These are phyloP conservation scores for Manis javanica DNA, from an alignment of 2,797 vertebrate species.

Conservation along the genomic window DNA sequence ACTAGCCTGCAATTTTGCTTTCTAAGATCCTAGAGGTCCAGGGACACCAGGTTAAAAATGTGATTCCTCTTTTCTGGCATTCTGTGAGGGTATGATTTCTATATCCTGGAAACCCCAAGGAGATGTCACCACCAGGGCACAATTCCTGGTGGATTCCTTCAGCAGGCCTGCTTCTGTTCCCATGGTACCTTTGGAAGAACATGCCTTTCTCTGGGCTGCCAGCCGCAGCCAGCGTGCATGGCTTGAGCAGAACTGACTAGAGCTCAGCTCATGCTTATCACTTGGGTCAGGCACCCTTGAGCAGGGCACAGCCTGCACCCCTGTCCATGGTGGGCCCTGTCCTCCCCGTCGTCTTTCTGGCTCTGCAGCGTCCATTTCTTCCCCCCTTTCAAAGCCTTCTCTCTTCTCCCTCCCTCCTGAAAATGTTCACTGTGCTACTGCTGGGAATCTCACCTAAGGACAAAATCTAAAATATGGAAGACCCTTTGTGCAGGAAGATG, in stretches of 20 bases:
- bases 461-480: background rate
- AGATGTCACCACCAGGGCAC: background rate
- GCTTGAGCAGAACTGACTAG: background rate
- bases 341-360: background rate
- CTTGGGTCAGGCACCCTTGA: background rate
- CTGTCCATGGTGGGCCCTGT: background rate
- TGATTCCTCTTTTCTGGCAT: background rate
- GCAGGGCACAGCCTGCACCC: background rate
- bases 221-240: background rate
- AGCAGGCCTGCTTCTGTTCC: background rate
- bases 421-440: background rate
- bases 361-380: background rate
- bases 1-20: background rate
- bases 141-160: background rate
- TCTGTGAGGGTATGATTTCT: background rate
- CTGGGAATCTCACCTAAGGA: background rate
- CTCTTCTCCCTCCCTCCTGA: background rate
- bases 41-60: background rate
- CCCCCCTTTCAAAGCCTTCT: background rate
- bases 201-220: background rate
- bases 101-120: background rate
- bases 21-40: background rate
- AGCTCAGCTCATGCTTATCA: background rate
- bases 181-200: rapidly evolving
- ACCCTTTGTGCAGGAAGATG: background rate